These are phyloP conservation scores for Drosophila bocki DNA, from an alignment of 1,140 invertebrate genomes.

Conservation along the genomic window DNA sequence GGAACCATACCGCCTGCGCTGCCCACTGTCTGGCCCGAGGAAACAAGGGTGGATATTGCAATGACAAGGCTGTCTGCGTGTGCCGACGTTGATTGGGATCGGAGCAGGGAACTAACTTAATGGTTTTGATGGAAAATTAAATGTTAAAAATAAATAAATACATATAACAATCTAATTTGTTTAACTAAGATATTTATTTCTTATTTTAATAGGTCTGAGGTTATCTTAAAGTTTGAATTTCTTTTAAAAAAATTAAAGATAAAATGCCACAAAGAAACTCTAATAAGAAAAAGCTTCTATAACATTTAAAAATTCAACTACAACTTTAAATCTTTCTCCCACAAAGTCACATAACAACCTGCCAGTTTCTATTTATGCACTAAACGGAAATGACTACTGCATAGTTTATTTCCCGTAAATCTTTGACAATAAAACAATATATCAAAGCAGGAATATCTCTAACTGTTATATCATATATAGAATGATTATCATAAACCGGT, in stretches of 20 bases:
- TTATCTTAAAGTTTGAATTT: background rate
- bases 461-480: background rate
- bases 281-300: background rate
- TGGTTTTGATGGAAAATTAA: background rate
- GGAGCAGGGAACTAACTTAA: background rate
- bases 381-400: background rate
- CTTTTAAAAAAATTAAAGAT: background rate
- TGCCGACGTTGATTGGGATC: slow-evolving; percentile 51
- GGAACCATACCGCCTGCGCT: slow-evolving; percentile 67
- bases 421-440: background rate
- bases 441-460: background rate
- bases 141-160: background rate
- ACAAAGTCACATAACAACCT: background rate
- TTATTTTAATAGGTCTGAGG: background rate
- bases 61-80: slow-evolving; percentile 57
- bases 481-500: slow-evolving; percentile 15
- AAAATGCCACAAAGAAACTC: background rate
- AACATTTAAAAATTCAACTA: background rate
- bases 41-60: slow-evolving; percentile 70
- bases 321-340: background rate
- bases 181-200: background rate
- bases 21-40: slow-evolving; percentile 59
- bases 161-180: background rate
- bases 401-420: slow-evolving; percentile 3
- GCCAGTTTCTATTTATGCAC: slow-evolving; percentile 6